Evolutionary conservation across 2,797 vertebrate species (phyloP).

Genomic region (Hipposideros larvatus): DNA sequence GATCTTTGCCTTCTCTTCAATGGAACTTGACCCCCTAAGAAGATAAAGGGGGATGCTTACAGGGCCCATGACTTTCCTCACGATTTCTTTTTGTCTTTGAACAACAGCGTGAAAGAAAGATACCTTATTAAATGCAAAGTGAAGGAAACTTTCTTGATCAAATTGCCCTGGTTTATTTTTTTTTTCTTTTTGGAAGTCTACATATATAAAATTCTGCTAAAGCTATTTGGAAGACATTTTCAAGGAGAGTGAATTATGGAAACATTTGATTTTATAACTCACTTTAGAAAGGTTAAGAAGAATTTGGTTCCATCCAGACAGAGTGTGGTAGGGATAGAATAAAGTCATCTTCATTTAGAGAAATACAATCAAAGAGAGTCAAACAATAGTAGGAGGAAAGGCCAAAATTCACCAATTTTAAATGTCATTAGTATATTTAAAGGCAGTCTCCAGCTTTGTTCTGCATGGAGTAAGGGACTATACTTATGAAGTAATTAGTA

Average conservation of each 20-base stretch:
- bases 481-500: conserved; percentile 46
- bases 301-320: not conserved
- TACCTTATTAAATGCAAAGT: conserved; percentile 75
- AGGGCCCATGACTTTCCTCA: conserved; percentile 62
- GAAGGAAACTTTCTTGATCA: conserved; percentile 68
- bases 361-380: conserved; percentile 6
- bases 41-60: conserved; percentile 71
- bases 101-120: conserved; percentile 73
- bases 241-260: conserved; percentile 29
- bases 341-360: conserved; percentile 55
- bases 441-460: not conserved
- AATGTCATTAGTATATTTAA: not conserved
- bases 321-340: not conserved
- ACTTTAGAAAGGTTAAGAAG: conserved; percentile 52
- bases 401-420: not conserved
- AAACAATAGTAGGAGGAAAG: not conserved
- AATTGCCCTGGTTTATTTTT: not conserved
- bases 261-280: conserved; percentile 45
- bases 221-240: conserved; percentile 64
- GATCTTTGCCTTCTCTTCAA: conserved; percentile 77
- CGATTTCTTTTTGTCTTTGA: conserved; percentile 78
- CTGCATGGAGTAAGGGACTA: not conserved
- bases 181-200: conserved; percentile 27
- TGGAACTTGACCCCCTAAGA: conserved; percentile 67
- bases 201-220: conserved; percentile 67